Evolutionary conservation across 1,140 invertebrate species (phyloP), one percentile per base, ranked within the genome.

Genomic region (Diachasmimorpha longicaudata): DNA sequence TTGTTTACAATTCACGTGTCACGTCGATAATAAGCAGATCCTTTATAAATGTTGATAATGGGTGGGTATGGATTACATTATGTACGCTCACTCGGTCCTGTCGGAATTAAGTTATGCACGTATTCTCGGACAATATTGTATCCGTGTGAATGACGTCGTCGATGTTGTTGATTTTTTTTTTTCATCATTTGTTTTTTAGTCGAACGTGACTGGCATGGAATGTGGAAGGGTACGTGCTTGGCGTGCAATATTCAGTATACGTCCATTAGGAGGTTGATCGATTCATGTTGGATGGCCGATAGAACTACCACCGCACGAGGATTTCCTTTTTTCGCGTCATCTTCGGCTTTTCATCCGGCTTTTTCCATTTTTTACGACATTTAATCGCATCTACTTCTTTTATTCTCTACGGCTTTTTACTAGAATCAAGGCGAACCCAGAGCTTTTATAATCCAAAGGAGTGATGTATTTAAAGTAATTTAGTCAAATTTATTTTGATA

Each of bases 21-120:
- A 76, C 74, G 74, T 77, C 74, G 74, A 76, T 81, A 78, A 74
- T 75, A 78, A 58, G 67, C 76, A 78, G 78, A 75, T 76, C 78
- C 66, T 77, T 81, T 80, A 80, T 55, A 48, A 63, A 11, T 76
- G 63, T 55, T 39, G 52, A 31, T 55, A 76, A 48, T 69, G 31
- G 67, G 58, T 72, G 19, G 67, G 58, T 76, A 52, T 71, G 67
- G 46, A 66, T 66, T 79, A 23, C 4, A 25, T 63, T 11, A 25
- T 63, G 25, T 23, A 25, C 13, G 19, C 2, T 63, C 11, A 9
- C 23, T 63, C 31, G 19, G 4, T 63, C 23, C 23, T 25, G 5
- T 11, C 31, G 67, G 72, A 66, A 11, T 37, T 9, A 39, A 72
- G 67, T 73, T 69, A 74, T 44, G 76, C 74, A 48, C 71, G 46